A percentile compares a stretch with the other conserved stretches of the same genome.
phyloP scores from a whole-genome alignment of 2,797 vertebrate genomes.

The Anomalospiza imberbis region DNA sequence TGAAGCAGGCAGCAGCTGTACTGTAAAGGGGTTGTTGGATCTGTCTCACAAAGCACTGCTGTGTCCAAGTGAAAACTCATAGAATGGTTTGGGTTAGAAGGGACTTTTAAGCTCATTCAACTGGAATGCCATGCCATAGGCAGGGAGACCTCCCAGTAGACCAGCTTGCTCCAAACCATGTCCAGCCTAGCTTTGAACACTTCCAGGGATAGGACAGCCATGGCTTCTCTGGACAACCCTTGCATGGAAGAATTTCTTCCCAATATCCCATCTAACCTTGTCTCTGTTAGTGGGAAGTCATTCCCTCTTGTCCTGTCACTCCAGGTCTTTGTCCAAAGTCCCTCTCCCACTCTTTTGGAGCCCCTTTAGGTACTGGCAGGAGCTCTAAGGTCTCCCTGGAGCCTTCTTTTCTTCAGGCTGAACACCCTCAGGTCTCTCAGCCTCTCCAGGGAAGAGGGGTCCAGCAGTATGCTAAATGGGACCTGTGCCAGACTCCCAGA shows the following conservation, averaged over 20 bases:
- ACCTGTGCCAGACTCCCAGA: too few relatives aligned
- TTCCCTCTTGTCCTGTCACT: neutral
- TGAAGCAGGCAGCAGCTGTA: neutral
- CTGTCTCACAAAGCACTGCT: neutral
- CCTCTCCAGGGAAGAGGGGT: neutral
- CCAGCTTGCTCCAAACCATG: neutral
- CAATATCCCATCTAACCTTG: neutral
- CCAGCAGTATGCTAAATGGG: fast-evolving
- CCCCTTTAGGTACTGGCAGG: neutral
- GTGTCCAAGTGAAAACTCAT: neutral
- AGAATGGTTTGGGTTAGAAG: neutral
- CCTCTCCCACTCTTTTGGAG: neutral
- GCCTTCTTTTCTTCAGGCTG: neutral
- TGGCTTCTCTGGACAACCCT: neutral
- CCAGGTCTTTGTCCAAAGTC: neutral
- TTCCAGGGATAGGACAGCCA: neutral
- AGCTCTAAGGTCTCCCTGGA: neutral
- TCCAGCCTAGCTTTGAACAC: neutral
- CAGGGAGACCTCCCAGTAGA: neutral
- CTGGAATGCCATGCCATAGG: neutral
- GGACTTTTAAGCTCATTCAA: neutral
- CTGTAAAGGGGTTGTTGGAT: neutral
- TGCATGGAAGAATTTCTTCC: neutral
- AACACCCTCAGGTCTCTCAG: neutral
- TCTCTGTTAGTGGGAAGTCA: neutral